Percentiles rank a stretch among this genome's conserved stretches.
phyloP scores from a whole-genome alignment of 2,888 invertebrate species.

The Onchidella celtica region DNA sequence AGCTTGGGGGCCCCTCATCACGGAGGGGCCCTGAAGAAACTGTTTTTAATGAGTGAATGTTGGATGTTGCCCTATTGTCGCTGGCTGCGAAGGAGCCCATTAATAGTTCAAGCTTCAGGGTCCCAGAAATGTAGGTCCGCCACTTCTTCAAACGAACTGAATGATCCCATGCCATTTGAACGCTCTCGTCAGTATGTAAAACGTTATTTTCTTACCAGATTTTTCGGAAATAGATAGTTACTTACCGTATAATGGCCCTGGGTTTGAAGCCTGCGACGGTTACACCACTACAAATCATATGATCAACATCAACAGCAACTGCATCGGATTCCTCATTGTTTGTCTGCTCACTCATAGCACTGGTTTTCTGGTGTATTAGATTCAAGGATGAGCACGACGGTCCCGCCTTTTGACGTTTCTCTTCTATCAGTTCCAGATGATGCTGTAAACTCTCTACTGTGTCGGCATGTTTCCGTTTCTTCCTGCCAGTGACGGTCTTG shows the following conservation, averaged over 20 bases:
- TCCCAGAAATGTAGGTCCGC: too few relatives aligned
- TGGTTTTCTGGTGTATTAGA: not conserved
- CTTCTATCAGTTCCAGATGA: conserved; percentile 32
- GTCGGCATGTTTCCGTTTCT: conserved; percentile 12
- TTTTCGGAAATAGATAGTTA: too few relatives aligned
- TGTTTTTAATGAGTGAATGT: too few relatives aligned
- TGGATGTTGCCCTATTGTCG: too few relatives aligned
- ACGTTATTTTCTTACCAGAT: too few relatives aligned
- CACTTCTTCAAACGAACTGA: too few relatives aligned
- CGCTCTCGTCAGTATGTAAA: too few relatives aligned
- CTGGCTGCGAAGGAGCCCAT: too few relatives aligned
- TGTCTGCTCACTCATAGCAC: not conserved
- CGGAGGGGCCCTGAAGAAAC: too few relatives aligned
- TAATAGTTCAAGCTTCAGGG: too few relatives aligned
- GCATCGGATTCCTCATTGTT: not conserved
- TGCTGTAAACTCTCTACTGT: conserved; percentile 41
- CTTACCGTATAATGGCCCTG: conserved; percentile 52
- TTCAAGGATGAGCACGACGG: conserved; percentile 14
- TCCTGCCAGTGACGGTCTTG: not conserved
- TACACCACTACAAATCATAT: conserved; percentile 64
- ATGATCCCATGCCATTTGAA: too few relatives aligned
- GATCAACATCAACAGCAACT: conserved; percentile 59
- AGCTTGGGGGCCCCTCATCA: too few relatives aligned
- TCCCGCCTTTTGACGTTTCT: conserved; percentile 12
- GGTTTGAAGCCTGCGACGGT: conserved; percentile 68